These are phyloP conservation scores for Poeciliopsis prolifica DNA, from an alignment of 2,113 vertebrate genomes.

Conservation along the genomic window DNA sequence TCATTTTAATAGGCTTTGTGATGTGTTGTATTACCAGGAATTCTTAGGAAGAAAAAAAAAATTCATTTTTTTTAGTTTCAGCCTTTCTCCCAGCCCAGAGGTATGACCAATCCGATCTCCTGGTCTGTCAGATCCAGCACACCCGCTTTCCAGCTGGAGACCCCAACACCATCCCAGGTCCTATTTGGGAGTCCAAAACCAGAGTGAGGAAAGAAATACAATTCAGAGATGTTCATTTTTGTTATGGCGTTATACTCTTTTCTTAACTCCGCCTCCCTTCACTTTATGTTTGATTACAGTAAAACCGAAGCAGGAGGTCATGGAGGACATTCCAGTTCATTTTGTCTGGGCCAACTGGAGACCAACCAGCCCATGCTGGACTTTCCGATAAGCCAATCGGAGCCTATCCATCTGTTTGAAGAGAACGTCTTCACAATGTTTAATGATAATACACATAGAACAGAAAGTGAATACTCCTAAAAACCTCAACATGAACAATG, in stretches of 20 bases:
- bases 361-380: constrained; percentile 24
- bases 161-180: constrained; percentile 24
- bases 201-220: constrained; percentile 57
- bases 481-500: background rate
- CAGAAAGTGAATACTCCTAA: constrained; percentile 17
- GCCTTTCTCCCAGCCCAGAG: constrained; percentile 71
- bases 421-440: constrained; percentile 55
- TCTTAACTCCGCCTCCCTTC: background rate
- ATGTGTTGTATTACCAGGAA: background rate
- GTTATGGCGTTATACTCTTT: background rate
- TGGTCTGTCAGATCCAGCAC: constrained; percentile 61
- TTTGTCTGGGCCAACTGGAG: constrained; percentile 31
- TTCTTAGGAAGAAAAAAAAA: no score
- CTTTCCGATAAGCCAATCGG: constrained; percentile 41
- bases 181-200: constrained; percentile 66
- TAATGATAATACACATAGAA: constrained; percentile 23
- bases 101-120: constrained; percentile 38
- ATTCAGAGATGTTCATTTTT: background rate
- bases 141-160: constrained; percentile 42
- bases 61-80: constrained; percentile 41
- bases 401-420: constrained; percentile 34
- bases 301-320: constrained; percentile 4
- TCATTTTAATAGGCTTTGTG: no score
- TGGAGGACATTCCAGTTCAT: background rate
- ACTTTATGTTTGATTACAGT: constrained; percentile 38